Evolutionary conservation across 2,113 vertebrate genomes (phyloP).

Genomic region (Embiotoca jacksoni): DNA sequence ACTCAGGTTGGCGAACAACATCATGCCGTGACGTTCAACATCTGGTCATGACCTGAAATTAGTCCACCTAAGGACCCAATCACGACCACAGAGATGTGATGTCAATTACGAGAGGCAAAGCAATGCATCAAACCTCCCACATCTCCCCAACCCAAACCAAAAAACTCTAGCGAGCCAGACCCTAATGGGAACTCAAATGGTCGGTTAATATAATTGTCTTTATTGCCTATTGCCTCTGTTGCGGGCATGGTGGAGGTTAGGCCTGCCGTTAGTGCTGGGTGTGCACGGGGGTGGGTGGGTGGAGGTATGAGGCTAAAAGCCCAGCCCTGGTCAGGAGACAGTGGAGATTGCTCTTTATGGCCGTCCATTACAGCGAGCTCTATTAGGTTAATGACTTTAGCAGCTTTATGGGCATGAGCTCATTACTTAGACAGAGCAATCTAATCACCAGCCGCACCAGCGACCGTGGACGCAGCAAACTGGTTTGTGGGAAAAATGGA

Average conservation of each 20-base stretch:
- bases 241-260: slow-evolving; percentile 30
- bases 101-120: slow-evolving; percentile 42
- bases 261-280: slow-evolving; percentile 51
- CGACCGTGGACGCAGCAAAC: slow-evolving; percentile 50
- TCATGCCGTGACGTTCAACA: slow-evolving; percentile 16
- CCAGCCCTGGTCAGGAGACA: slow-evolving; percentile 51
- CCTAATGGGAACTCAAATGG: slow-evolving; percentile 71
- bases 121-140: slow-evolving; percentile 49
- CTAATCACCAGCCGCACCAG: slow-evolving; percentile 69
- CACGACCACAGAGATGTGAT: slow-evolving; percentile 42
- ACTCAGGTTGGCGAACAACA: background rate
- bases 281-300: slow-evolving; percentile 14
- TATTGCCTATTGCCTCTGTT: slow-evolving; percentile 63
- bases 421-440: slow-evolving; percentile 77
- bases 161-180: slow-evolving; percentile 46
- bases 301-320: slow-evolving; percentile 60
- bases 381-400: slow-evolving; percentile 79
- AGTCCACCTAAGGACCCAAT: slow-evolving; percentile 35
- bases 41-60: slow-evolving; percentile 12
- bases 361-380: slow-evolving; percentile 68
- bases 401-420: slow-evolving; percentile 75
- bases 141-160: slow-evolving; percentile 39
- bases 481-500: slow-evolving; percentile 51
- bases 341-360: slow-evolving; percentile 69
- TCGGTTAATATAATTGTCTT: slow-evolving; percentile 75